phyloP scores from a whole-genome alignment of 1,140 invertebrate genomes.

The Drosophila lacteicornis region DNA sequence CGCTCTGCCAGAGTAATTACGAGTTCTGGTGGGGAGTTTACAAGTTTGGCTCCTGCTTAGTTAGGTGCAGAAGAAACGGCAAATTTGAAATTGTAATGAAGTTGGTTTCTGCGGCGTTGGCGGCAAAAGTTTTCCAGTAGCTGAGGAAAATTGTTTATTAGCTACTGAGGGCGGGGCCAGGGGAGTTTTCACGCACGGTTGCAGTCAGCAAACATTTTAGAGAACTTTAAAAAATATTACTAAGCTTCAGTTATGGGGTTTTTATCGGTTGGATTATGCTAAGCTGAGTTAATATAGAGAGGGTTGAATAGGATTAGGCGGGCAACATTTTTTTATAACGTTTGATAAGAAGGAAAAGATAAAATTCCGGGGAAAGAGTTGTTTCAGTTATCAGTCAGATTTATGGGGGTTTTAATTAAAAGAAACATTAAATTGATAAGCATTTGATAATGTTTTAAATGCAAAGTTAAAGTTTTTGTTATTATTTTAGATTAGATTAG shows the following conservation, averaged over 20 bases:
- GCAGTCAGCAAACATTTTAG: conserved; percentile 19
- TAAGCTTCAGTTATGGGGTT: neutral
- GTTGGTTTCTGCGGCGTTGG: conserved; percentile 48
- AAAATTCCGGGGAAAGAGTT: conserved; percentile 1
- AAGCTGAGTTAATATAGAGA: neutral
- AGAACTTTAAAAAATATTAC: conserved; percentile 22
- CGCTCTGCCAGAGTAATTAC: conserved; percentile 54
- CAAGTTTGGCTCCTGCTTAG: conserved; percentile 42
- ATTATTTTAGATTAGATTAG: too few species aligned
- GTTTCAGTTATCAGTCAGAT: conserved; percentile 3
- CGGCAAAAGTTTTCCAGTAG: conserved; percentile 47
- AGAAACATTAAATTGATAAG: neutral
- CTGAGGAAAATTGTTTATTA: conserved; percentile 66
- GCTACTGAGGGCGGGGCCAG: conserved; percentile 1
- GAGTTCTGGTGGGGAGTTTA: conserved; percentile 37
- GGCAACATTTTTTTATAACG: neutral
- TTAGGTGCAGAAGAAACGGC: conserved; percentile 51
- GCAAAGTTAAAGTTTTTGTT: too few species aligned
- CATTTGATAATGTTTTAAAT: neutral
- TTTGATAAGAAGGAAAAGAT: neutral
- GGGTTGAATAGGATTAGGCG: neutral
- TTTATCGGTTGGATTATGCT: neutral
- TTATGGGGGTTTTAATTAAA: neutral
- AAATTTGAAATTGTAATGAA: conserved; percentile 73
- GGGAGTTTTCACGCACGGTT: conserved; percentile 13